phyloP scores from a whole-genome alignment of 2,113 vertebrate genomes.

The Paramormyrops kingsleyae region DNA sequence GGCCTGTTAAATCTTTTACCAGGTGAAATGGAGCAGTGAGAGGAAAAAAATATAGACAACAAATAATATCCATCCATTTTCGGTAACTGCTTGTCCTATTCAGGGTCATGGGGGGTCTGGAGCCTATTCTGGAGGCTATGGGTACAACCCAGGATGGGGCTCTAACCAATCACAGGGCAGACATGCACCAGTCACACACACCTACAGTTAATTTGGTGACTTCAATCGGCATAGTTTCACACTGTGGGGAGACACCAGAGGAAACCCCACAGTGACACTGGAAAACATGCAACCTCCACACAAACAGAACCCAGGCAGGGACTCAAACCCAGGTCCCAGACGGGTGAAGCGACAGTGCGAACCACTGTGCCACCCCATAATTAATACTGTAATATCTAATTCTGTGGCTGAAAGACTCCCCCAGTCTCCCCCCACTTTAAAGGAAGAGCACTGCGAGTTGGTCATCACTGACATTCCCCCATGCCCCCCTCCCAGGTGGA shows the following conservation, averaged over 20 bases:
- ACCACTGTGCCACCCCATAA: background rate
- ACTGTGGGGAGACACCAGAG: background rate
- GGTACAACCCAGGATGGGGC: background rate
- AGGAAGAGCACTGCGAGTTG: conserved; percentile 39
- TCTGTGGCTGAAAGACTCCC: conserved; percentile 22
- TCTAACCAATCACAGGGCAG: too few relatives aligned
- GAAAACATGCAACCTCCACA: background rate
- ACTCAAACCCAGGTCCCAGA: background rate
- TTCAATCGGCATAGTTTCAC: background rate
- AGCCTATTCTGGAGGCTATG: background rate
- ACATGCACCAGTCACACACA: background rate
- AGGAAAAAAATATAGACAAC: conserved; percentile 32
- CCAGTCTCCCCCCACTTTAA: background rate
- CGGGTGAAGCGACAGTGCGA: background rate
- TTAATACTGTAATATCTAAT: conserved; percentile 28
- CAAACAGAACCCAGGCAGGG: background rate
- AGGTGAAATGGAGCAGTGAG: conserved; percentile 37
- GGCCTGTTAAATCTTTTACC: conserved; percentile 28
- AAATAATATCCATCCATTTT: conserved; percentile 16
- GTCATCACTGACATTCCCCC: conserved; percentile 23
- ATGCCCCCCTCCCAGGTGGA: conserved; percentile 13
- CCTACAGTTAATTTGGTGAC: background rate
- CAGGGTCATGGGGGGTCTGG: background rate
- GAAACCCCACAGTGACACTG: background rate
- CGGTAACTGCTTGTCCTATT: background rate